Conservation (phyloP, 1,140 invertebrate species). For the Drosophila sproati region DNA sequence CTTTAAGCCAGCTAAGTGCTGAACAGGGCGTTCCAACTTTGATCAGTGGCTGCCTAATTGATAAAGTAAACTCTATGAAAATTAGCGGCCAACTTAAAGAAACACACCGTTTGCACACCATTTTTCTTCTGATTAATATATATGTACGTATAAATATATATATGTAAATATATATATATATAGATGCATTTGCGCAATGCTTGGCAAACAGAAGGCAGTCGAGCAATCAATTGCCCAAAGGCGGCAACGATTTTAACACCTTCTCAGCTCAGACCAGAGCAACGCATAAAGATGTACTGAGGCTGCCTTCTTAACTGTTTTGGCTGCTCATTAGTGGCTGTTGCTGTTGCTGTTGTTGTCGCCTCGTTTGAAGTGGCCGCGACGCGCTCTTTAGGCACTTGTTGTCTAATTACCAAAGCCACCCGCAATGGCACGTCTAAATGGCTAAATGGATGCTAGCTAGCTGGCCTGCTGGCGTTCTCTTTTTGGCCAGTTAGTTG, state of each 20-base stretch:
- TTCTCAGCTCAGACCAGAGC: slow-evolving; percentile 21
- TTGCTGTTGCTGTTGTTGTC: slow-evolving; percentile 1
- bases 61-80: slow-evolving; percentile 72
- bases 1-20: slow-evolving; percentile 28
- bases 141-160: neutral
- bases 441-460: slow-evolving; percentile 5
- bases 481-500: slow-evolving; percentile 47
- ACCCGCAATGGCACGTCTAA: slow-evolving; percentile 72
- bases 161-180: slow-evolving; percentile 52
- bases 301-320: slow-evolving; percentile 30
- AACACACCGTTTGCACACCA: slow-evolving; percentile 56
- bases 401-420: slow-evolving; percentile 79
- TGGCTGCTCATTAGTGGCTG: slow-evolving; percentile 55
- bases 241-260: slow-evolving; percentile 76
- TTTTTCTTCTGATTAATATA: slow-evolving; percentile 78
- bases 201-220: slow-evolving; percentile 20
- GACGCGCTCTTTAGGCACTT: slow-evolving; percentile 60
- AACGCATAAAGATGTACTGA: slow-evolving; percentile 10
- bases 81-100: slow-evolving; percentile 71
- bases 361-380: slow-evolving; percentile 66
- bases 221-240: slow-evolving; percentile 61
- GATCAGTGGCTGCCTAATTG: slow-evolving; percentile 68
- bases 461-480: slow-evolving; percentile 16
- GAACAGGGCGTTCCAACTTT: slow-evolving; percentile 29
- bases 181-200: slow-evolving; percentile 55